A percentile compares a stretch with the other conserved stretches of the same genome.
phyloP scores from a whole-genome alignment of 2,113 vertebrate genomes.

The Larimichthys polyactis region DNA sequence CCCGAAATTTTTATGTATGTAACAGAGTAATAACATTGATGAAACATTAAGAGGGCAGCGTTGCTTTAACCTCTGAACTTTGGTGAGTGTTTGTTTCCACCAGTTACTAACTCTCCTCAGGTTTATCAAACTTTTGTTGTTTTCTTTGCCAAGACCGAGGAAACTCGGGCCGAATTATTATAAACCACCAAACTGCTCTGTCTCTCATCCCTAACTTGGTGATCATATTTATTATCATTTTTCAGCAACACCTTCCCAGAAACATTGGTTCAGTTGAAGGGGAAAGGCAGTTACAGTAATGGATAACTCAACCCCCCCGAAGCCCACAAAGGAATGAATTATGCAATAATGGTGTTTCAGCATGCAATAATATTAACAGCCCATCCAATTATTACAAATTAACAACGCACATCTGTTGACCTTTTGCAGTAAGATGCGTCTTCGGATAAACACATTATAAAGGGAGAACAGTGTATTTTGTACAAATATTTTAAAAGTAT shows the following conservation, averaged over 20 bases:
- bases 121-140: conserved; percentile 43
- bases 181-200: conserved; percentile 44
- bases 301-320: conserved; percentile 23
- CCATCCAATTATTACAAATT: conserved; percentile 55
- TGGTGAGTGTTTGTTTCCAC: conserved; percentile 47
- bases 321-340: conserved; percentile 66
- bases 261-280: conserved; percentile 44
- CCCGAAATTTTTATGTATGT: conserved; percentile 45
- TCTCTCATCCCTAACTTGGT: conserved; percentile 41
- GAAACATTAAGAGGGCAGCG: conserved; percentile 30
- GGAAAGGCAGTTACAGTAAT: conserved; percentile 46
- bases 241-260: conserved; percentile 64
- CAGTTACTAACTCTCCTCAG: conserved; percentile 60
- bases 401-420: conserved; percentile 65
- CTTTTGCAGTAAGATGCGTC: conserved; percentile 74
- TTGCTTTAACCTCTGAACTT: conserved; percentile 45
- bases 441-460: conserved; percentile 66
- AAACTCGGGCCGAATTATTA: conserved; percentile 28
- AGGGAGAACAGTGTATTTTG: conserved; percentile 85
- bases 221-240: conserved; percentile 73
- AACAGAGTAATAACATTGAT: conserved; percentile 31
- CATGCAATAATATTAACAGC: conserved; percentile 74
- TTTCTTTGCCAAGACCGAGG: conserved; percentile 22
- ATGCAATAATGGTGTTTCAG: conserved; percentile 79
- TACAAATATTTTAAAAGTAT: conserved; percentile 84